A percentile compares a stretch with the other conserved stretches of the same genome.
Evolutionary conservation across 2,797 vertebrate species (phyloP).

Genomic region (Centropyge bicolor): DNA sequence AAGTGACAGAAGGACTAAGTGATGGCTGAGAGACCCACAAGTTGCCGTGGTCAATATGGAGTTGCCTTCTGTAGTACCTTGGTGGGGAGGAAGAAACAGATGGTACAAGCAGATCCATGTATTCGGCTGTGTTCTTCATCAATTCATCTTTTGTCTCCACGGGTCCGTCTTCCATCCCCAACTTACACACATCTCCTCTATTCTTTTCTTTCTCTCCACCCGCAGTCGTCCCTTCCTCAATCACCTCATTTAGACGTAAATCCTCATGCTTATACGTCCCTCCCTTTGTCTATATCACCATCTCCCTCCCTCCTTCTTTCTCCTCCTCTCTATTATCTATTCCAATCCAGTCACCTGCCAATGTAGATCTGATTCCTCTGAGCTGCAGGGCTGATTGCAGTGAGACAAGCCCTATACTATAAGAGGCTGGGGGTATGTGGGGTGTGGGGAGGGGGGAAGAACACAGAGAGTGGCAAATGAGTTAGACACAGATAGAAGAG

Average conservation of each 20-base stretch:
- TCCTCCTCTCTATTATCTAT: slow-evolving; percentile 49
- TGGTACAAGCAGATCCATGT: slow-evolving; percentile 73
- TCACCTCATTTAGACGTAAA: neutral
- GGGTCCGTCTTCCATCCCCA: slow-evolving; percentile 62
- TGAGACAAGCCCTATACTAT: slow-evolving; percentile 47
- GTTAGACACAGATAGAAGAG: slow-evolving; percentile 44
- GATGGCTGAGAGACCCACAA: slow-evolving; percentile 64
- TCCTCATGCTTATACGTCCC: slow-evolving; percentile 10
- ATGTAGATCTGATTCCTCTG: slow-evolving; percentile 55
- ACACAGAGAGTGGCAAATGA: slow-evolving; percentile 39
- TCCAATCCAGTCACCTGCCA: slow-evolving; percentile 57
- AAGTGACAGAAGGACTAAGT: slow-evolving; percentile 59
- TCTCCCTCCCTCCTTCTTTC: slow-evolving; percentile 13
- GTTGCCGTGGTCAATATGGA: slow-evolving; percentile 74
- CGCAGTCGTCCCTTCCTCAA: neutral
- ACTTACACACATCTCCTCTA: slow-evolving; percentile 41
- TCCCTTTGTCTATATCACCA: slow-evolving; percentile 20
- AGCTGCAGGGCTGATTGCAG: slow-evolving; percentile 63
- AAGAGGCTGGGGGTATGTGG: slow-evolving; percentile 38
- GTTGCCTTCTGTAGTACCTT: slow-evolving; percentile 72
- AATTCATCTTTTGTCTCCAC: slow-evolving; percentile 70
- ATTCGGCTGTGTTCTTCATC: slow-evolving; percentile 74
- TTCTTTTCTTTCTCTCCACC: slow-evolving; percentile 19
- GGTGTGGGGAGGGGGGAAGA: slow-evolving; percentile 20
- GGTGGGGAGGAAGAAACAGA: slow-evolving; percentile 74